Conservation (phyloP, 2,113 vertebrate genomes). For the Orientallactaga bullata region DNA sequence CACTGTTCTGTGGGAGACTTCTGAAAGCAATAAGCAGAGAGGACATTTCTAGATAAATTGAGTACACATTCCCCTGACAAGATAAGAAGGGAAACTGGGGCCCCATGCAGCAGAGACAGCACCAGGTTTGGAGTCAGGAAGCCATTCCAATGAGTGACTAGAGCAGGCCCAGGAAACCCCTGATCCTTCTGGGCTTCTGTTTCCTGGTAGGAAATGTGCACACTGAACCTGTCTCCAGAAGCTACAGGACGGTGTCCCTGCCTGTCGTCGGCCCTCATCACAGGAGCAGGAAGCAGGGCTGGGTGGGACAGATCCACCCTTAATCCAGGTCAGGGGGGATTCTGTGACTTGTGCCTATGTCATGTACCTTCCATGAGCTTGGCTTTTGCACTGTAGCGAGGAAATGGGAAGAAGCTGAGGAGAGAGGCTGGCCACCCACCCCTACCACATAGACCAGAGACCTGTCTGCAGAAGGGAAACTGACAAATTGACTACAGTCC, state of each 20-base stretch:
- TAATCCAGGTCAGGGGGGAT: too few species aligned
- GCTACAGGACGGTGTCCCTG: background rate
- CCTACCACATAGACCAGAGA: background rate
- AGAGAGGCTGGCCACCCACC: background rate
- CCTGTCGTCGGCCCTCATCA: accelerated
- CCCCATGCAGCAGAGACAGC: background rate
- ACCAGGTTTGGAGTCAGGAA: background rate
- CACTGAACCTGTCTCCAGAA: background rate
- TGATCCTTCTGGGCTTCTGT: background rate
- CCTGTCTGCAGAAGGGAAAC: background rate
- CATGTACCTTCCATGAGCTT: background rate
- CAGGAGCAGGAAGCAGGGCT: background rate
- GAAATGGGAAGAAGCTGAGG: background rate
- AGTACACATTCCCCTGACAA: background rate
- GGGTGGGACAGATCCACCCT: background rate
- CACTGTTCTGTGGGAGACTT: background rate
- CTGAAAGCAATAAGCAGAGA: background rate
- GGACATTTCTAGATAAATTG: constrained; percentile 15
- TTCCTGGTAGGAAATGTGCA: background rate
- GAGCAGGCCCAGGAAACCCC: background rate
- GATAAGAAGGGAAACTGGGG: background rate
- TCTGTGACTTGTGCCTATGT: too few species aligned
- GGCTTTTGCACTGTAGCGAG: background rate
- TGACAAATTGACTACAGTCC: background rate
- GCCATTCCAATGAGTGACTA: background rate